Base-by-base conservation (phyloP, 1,140 invertebrate genomes). In the Drosophila nigromelanica region DNA sequence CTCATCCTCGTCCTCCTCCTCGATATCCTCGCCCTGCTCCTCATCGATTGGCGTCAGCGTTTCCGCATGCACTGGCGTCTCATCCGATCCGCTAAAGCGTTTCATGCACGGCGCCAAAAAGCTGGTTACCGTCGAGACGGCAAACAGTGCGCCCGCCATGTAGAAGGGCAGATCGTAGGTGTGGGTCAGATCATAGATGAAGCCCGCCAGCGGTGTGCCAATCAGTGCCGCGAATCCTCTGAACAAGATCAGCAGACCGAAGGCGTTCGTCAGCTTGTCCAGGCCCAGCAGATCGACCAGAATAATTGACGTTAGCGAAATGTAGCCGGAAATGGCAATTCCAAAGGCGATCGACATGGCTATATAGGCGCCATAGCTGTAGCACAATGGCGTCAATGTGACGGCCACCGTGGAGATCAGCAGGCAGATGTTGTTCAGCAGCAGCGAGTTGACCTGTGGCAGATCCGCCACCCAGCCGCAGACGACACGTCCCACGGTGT, bases 301-400 rank as follows among this genome's bases (percentile, higher is more conserved):
- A 83, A 99, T 98, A 90, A 99, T 99, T 15, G 98, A 99, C 37
- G 98, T 99, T 42, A 99, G 93, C 1, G 98, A 99, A 79, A 99
- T 98, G 92, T 99, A 99, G 33, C 98, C 98, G 74, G 98, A 98
- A 62, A 99, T 97, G 87, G 98, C 98, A 69, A 99, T 93, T 58
- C 98, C 99, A 92, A 99, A 99, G 80, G 97, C 95, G 51, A 97
- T 94, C n/a, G 98, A 95, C 91, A 98, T 96, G 3, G 94, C 92
- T 21, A 98, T 95, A 73, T 98, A 97, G 47, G 95, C 92, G 4
- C 92, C 90, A 81, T 98, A 99, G 11, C 94, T 94, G 45, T 92
- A 91, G 90, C 97, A 98, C 71, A 99, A 95, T 1, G 98, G 98
- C 7, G 96, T 97, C 12, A 96, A 72, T 2, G 95, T 94, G 5